These are phyloP conservation scores for Gallinago media DNA, from an alignment of 2,113 vertebrate species.

Conservation along the genomic window DNA sequence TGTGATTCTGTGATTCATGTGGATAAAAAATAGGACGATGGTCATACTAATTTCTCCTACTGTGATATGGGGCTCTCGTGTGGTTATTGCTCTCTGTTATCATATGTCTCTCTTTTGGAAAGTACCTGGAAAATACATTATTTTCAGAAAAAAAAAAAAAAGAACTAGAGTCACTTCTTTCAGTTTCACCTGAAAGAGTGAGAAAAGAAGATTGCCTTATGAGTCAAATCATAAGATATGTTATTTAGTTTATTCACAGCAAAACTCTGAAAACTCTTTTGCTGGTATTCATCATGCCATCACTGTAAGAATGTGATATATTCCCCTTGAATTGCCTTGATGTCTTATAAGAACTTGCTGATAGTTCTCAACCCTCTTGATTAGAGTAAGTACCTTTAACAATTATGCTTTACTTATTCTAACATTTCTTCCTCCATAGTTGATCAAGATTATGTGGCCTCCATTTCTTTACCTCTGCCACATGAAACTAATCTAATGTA, in stretches of 20 bases:
- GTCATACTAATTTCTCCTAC: fast-evolving
- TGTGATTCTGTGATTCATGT: no score
- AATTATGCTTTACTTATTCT: not conserved
- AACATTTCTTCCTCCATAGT: not conserved
- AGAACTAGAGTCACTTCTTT: not conserved
- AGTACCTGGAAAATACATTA: not conserved
- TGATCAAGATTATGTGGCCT: not conserved
- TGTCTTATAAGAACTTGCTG: not conserved
- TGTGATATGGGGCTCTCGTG: not conserved
- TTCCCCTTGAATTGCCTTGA: not conserved
- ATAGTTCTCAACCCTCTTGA: not conserved
- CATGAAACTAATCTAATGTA: not conserved
- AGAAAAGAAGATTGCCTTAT: not conserved
- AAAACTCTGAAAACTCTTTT: not conserved
- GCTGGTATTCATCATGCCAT: not conserved
- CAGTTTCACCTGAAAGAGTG: not conserved
- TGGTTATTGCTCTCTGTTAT: not conserved
- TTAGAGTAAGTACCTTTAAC: not conserved
- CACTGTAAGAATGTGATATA: not conserved
- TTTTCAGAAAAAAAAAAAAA: not conserved
- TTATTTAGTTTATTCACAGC: not conserved
- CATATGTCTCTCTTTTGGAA: not conserved
- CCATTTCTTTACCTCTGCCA: not conserved
- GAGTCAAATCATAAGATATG: not conserved
- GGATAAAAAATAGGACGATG: not conserved